phyloP scores from a whole-genome alignment of 2,113 vertebrate genomes.

The Panurus biarmicus region DNA sequence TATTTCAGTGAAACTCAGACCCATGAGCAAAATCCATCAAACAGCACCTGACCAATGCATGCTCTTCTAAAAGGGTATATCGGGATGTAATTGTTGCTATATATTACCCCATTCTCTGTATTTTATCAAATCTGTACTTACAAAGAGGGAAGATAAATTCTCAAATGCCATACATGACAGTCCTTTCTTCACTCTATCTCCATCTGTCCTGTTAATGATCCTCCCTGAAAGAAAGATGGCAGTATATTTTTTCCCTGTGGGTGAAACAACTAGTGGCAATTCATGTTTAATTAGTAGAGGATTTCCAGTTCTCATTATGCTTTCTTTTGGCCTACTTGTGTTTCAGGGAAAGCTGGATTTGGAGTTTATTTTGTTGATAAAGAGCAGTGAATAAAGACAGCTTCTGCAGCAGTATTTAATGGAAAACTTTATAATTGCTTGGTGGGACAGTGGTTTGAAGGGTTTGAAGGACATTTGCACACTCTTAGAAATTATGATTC shows the following conservation, averaged over 20 bases:
- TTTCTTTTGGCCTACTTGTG: not conserved
- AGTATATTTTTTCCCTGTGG: not conserved
- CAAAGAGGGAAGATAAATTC: not conserved
- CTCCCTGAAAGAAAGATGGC: not conserved
- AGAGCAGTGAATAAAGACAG: not conserved
- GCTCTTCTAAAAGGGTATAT: not conserved
- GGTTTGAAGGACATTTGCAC: not conserved
- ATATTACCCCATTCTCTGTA: not conserved
- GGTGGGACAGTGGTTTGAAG: not conserved
- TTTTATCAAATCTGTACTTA: not conserved
- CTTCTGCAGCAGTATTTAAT: not conserved
- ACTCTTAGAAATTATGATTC: not conserved
- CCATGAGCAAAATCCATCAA: slow-evolving; percentile 24
- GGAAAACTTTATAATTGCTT: not conserved
- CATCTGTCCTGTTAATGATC: not conserved
- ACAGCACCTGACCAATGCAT: not conserved
- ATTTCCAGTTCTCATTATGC: not conserved
- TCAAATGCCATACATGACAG: not conserved
- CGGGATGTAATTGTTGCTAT: not conserved
- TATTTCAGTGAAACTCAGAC: slow-evolving; percentile 18
- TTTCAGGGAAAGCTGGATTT: not conserved
- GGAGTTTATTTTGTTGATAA: not conserved
- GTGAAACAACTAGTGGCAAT: not conserved
- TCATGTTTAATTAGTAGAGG: not conserved
- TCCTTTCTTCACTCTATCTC: not conserved